phyloP scores from a whole-genome alignment of 2,797 vertebrate genomes.

The Chloroceryle inda region DNA sequence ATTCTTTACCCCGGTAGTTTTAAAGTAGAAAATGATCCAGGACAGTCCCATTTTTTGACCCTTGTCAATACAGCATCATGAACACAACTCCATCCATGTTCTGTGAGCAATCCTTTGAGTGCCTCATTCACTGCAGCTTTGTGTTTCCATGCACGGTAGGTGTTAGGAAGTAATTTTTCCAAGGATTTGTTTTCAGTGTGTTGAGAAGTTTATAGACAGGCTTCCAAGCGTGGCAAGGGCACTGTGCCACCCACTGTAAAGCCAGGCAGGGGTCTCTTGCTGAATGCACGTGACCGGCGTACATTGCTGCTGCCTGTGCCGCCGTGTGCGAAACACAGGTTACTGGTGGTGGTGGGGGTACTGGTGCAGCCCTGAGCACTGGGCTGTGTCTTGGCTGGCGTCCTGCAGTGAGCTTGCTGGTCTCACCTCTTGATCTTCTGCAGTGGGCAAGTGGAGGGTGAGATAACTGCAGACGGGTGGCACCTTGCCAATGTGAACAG shows the following conservation, averaged over 20 bases:
- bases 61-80: background rate
- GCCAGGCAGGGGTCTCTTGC: background rate
- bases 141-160: fast-evolving
- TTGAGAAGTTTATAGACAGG: background rate
- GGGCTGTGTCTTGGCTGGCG: fast-evolving
- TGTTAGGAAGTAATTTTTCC: background rate
- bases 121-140: background rate
- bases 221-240: background rate
- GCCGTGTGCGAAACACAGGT: too few species aligned
- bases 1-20: background rate
- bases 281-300: too few species aligned
- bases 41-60: background rate
- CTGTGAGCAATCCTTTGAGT: background rate
- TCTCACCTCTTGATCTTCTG: too few species aligned
- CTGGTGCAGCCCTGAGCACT: background rate
- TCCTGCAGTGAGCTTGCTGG: background rate
- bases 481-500: fast-evolving
- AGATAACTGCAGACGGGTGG: too few species aligned
- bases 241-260: fast-evolving
- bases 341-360: background rate
- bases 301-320: too few species aligned
- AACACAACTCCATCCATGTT: background rate
- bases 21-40: background rate
- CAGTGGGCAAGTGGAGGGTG: too few species aligned
- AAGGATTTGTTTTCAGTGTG: background rate